Base-by-base conservation (phyloP, 1,140 invertebrate species). In the Calliopsis andreniformis region DNA sequence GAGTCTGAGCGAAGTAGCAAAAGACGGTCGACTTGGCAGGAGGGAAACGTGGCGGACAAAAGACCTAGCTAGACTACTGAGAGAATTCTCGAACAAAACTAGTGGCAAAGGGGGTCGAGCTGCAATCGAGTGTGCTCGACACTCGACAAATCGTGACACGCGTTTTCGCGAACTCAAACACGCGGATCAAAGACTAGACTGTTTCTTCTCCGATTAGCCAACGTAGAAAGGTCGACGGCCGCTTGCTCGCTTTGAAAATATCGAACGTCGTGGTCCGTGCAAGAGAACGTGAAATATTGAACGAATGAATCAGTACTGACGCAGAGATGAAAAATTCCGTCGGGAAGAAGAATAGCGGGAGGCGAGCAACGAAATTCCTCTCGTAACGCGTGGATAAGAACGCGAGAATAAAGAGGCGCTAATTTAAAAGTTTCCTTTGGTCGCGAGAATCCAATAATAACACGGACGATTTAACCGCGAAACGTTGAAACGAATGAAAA, bases 311-410 rank as follows among this genome's bases (percentile, higher is more conserved):
- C 78, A 80, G 20, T 35, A 49, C 35, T 47, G 45, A 45, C 61
- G 61, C 14, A 64, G 67, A 78, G 61, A 78, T 72, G 67, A 80
- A 80, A n/a, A 35, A 80, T 72, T 72, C 53, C 47, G 76, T 55
- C 67, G 39, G 18, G 67, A 20, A 35, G 61, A 72, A 43, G 63
- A 75, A 63, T 61, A 58, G 63, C 63, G 56, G 12, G 49, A 20
- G 28, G 25, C 16, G 64, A 10, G 35, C 35, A 45, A 56, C 69
- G 43, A 25, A 47, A 55, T 25, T 59, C 42, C 12, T 30, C 42
- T 10, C 42, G 43, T 39, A 56, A 76, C 20, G 51, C n/a, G 51
- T 35, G 32, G 25, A 30, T 20, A 39, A 51, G 14, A 32, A n/a
- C 30, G 10, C 25, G 35, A 2, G 25, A 7, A 63, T 10, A 64